Conservation (phyloP, 2,888 invertebrate species). For the Clunio marinus region DNA sequence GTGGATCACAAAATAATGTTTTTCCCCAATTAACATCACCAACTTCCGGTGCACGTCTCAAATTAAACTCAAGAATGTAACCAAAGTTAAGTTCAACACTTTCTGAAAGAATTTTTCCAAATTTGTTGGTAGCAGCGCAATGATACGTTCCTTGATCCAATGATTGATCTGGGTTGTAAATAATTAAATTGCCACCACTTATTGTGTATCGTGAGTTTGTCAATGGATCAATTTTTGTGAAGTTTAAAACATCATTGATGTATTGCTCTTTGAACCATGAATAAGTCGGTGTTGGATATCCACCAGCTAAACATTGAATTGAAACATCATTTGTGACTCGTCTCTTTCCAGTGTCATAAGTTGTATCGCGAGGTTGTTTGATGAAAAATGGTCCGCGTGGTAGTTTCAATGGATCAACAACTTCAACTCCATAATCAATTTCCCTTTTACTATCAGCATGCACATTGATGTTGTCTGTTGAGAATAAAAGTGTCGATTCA, state of each 20-base stretch:
- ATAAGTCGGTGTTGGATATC: conserved; percentile 85
- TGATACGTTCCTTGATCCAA: conserved; percentile 84
- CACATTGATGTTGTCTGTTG: conserved; percentile 62
- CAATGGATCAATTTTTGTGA: conserved; percentile 72
- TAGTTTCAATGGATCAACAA: conserved; percentile 73
- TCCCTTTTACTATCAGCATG: conserved; percentile 73
- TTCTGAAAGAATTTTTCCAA: conserved; percentile 83
- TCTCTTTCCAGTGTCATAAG: conserved; percentile 74
- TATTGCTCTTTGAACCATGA: conserved; percentile 88
- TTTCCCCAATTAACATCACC: conserved; percentile 94
- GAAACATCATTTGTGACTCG: conserved; percentile 69
- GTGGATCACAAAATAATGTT: conserved; percentile 87
- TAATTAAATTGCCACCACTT: conserved; percentile 87
- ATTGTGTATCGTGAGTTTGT: conserved; percentile 71
- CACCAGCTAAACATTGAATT: conserved; percentile 76
- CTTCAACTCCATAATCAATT: conserved; percentile 80
- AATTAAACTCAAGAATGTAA: conserved; percentile 83
- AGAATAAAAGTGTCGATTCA: conserved; percentile 55
- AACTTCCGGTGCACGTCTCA: conserved; percentile 75
- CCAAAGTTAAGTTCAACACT: conserved; percentile 86
- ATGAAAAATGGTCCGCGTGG: conserved; percentile 86
- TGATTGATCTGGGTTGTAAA: conserved; percentile 75
- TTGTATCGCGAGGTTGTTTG: conserved; percentile 75
- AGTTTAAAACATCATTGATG: conserved; percentile 69
- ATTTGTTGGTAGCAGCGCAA: conserved; percentile 85